Evolutionary conservation across 2,113 vertebrate genomes (phyloP).

Genomic region (Noturus placidus): DNA sequence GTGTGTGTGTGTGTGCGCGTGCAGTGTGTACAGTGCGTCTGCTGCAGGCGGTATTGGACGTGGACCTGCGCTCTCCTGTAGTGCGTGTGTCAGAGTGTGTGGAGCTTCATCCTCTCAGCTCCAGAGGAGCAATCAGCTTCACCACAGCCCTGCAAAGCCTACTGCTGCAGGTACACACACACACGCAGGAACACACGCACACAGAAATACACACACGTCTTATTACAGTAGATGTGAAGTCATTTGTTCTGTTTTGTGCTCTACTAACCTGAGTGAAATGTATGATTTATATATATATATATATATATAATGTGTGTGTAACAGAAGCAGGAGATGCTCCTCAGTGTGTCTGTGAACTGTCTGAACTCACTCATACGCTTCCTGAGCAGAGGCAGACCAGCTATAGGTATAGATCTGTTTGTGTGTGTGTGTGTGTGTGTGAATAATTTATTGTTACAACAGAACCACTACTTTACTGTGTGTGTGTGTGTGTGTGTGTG

Average conservation of each 20-base stretch:
- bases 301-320: too few species aligned
- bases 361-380: slow-evolving; percentile 83
- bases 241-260: not conserved
- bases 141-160: slow-evolving; percentile 82
- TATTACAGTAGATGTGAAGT: not conserved
- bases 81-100: slow-evolving; percentile 64
- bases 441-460: not conserved
- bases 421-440: slow-evolving; percentile 8
- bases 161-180: slow-evolving; percentile 75
- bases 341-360: slow-evolving; percentile 80
- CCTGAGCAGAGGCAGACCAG: slow-evolving; percentile 73
- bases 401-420: slow-evolving; percentile 5
- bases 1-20: slow-evolving; percentile 13
- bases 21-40: slow-evolving; percentile 81
- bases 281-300: not conserved
- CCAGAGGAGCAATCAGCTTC: slow-evolving; percentile 71
- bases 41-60: slow-evolving; percentile 78
- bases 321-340: slow-evolving; percentile 84
- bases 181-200: not conserved
- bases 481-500: slow-evolving; percentile 27
- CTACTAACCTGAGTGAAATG: not conserved
- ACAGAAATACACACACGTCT: not conserved
- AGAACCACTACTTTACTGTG: not conserved
- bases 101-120: slow-evolving; percentile 75
- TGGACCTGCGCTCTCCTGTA: slow-evolving; percentile 78